Base-by-base conservation (phyloP, 2,888 invertebrate species). In the Hybos culiciformis region DNA sequence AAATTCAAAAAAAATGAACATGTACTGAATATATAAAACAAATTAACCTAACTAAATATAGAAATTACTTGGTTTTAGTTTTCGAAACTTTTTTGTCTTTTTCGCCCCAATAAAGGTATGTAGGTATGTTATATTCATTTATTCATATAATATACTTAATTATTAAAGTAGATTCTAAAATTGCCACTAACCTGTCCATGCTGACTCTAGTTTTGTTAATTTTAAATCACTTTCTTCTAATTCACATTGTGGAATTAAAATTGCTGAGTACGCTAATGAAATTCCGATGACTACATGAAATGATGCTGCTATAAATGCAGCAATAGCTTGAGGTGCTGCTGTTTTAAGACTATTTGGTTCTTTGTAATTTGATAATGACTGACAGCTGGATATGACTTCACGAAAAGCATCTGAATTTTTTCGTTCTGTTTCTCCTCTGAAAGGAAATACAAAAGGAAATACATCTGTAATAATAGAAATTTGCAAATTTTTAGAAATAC, bases 271-370 rank as follows among this genome's bases (percentile, higher is more conserved):
- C 3, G 73, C 73, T 54, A 76, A 67, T 19, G 71, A 67, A 15
- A 75, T 63, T 5, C 76, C 76, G 18, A 75, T 73, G n/a, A 70
- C 71, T 49, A 76, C 66, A 54, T 75, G 75, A 55, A 71, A 74
- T 19, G 72, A 69, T 4, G 71, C 72, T 4, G 72, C 69, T 36
- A 72, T 63, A 38, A 72, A 58, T 48, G 73, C 69, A 15, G 73
- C 43, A 52, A 56, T 56, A 53, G 69, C 70, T 58, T 71, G 71
- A 36, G 70, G 70, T 42, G 64, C 50, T 29, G 70, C 56, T 26
- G 62, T 65, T 54, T 62, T 67, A 23, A 56, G 56, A 44, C 55
- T 60, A 18, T 44, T 43, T 36, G 59, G 60, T 45, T 69, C 68
- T 45, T 69, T 67, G 52, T 67, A 69, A 36, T 55, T 54, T 49